A percentile compares a stretch with the other conserved stretches of the same genome.
Evolutionary conservation across 1,140 invertebrate species (phyloP).

Genomic region (Pseudomyrmex sp.): DNA sequence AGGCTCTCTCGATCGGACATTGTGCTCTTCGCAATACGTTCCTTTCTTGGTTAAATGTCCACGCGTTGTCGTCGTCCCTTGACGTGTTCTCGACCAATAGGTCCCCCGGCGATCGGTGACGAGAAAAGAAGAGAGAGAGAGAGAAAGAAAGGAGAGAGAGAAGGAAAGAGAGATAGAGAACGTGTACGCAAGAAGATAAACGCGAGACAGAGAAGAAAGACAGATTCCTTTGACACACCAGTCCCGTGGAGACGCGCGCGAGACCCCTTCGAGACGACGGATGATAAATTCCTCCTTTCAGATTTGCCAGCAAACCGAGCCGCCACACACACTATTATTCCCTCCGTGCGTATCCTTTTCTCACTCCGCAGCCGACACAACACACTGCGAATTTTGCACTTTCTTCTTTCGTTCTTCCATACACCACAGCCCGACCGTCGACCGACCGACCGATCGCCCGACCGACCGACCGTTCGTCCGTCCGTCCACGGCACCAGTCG

Average conservation of each 20-base stretch:
- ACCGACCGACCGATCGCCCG: constrained; percentile 61
- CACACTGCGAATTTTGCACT: constrained; percentile 69
- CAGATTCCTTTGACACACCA: constrained; percentile 66
- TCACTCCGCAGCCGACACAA: constrained; percentile 42
- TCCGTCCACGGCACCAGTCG: constrained; percentile 78
- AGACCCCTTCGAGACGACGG: constrained; percentile 60
- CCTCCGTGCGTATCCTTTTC: background rate
- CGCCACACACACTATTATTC: constrained; percentile 59
- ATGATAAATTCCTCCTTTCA: constrained; percentile 68
- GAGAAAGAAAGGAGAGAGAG: constrained; percentile 43
- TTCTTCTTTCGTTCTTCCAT: constrained; percentile 51
- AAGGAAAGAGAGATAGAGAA: constrained; percentile 27
- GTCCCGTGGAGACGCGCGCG: constrained; percentile 67
- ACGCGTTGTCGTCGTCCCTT: constrained; percentile 67
- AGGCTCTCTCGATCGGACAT: constrained; percentile 87
- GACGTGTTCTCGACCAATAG: constrained; percentile 67
- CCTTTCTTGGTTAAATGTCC: constrained; percentile 68
- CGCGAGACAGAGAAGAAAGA: constrained; percentile 61
- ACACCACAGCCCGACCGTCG: constrained; percentile 72
- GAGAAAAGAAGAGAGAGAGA: constrained; percentile 9
- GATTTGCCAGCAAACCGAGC: constrained; percentile 45
- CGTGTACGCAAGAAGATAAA: background rate
- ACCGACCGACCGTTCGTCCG: constrained; percentile 71
- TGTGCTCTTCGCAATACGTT: constrained; percentile 75
- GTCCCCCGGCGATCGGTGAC: constrained; percentile 49